Conservation (phyloP, 2,113 vertebrate species). For the Ictalurus punctatus region DNA sequence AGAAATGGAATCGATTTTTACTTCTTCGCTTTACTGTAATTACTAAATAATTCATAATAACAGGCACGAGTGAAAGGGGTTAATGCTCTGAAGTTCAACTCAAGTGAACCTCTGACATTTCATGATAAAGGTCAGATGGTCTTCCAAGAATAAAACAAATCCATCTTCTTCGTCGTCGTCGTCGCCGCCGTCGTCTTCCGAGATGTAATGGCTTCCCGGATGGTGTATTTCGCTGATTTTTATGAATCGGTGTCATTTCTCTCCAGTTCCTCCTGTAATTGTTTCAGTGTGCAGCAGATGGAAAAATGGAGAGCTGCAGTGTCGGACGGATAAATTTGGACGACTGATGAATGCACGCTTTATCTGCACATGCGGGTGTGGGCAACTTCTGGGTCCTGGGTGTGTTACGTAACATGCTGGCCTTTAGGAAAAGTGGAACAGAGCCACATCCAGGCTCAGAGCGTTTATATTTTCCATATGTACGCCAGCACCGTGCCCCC, state of each 20-base stretch:
- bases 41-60: neutral
- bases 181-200: neutral
- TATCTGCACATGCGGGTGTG: constrained; percentile 48
- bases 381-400: constrained; percentile 32
- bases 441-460: constrained; percentile 22
- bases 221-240: constrained; percentile 8
- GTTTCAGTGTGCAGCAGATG: constrained; percentile 49
- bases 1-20: neutral
- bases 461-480: constrained; percentile 25
- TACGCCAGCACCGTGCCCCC: constrained; percentile 10
- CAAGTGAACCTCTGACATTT: neutral
- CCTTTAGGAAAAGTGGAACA: constrained; percentile 24
- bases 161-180: neutral
- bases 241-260: constrained; percentile 42
- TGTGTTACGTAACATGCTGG: constrained; percentile 50
- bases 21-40: neutral
- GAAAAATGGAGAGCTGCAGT: constrained; percentile 50
- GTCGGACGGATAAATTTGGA: constrained; percentile 29
- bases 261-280: constrained; percentile 39
- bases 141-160: neutral
- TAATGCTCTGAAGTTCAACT: neutral
- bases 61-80: neutral
- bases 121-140: neutral
- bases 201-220: neutral
- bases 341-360: constrained; percentile 34